Evolutionary conservation across 2,888 invertebrate species (phyloP), one percentile per base, ranked within the genome.

Genomic region (Podotricha telesiphe): DNA sequence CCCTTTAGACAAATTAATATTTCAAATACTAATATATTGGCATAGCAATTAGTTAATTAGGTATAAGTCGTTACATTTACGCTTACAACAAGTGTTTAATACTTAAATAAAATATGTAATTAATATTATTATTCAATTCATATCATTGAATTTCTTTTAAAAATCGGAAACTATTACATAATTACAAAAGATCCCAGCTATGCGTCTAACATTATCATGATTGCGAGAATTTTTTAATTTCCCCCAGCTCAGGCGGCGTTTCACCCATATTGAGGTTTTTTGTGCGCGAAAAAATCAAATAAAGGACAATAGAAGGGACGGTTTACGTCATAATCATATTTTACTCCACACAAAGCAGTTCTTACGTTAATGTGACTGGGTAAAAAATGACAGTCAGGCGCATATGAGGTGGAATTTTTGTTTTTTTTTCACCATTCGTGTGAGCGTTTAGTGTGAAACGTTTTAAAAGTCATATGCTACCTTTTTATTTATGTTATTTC

Each of bases 311-410:
- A 82, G 88, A 80, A 82, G 80, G 88, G 84, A 77, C 84, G 85
- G 83, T 80, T 83, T 82, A 82, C 80, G 88, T 86, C 89, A 88
- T 91, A 90, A 89, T 91, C 90, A 90, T 91, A 91, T 91, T 91
- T 91, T 91, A 86, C 81, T 83, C 81, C 74, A 67, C 86, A 92
- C 90, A 91, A 91, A 89, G 77, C 88, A 86, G 85, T 88, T 85
- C 87, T 89, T 87, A 86, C 88, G 82, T 88, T 90, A 91, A 91
- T 91, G 89, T 85, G 84, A 76, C 83, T 80, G 80, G 77, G 84
- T 87, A 88, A 90, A 88, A 88, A 89, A 91, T 89, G 86, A 84
- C 86, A 90, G 88, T 87, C 87, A 84, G 82, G 76, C 77, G 78
- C 83, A 82, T 82, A 84, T 82, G 81, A 80, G 78, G 76, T 77